These are phyloP conservation scores for Hemicentrotus pulcherrimus DNA, from an alignment of 35 echinoderm and acorn worm genomes.

Conservation along the genomic window DNA sequence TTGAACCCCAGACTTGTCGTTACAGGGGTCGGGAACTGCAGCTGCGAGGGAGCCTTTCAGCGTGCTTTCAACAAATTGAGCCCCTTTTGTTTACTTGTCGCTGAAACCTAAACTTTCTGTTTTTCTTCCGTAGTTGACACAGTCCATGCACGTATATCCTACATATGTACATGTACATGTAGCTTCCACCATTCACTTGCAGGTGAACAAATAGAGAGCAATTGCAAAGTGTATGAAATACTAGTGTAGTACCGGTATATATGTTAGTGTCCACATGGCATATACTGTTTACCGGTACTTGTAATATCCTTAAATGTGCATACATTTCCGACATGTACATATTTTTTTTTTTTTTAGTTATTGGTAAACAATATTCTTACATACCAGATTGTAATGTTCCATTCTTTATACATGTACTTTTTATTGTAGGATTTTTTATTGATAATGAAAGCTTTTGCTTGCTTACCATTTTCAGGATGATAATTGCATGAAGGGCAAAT, in stretches of 20 bases:
- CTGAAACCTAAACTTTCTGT: constrained; percentile 6
- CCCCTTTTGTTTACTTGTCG: constrained; percentile 30
- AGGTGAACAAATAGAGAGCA: not conserved
- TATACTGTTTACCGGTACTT: too few relatives aligned
- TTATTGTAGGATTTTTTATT: too few relatives aligned
- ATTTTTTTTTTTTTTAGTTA: too few relatives aligned
- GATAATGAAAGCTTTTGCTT: too few relatives aligned
- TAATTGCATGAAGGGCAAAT: too few relatives aligned
- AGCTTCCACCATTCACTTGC: not conserved
- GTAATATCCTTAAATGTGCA: too few relatives aligned
- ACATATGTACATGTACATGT: not conserved
- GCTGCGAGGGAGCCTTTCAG: constrained; percentile 23
- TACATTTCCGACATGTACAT: too few relatives aligned
- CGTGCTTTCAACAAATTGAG: not conserved
- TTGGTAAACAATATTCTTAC: too few relatives aligned
- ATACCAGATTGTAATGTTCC: too few relatives aligned
- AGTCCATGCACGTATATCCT: not conserved
- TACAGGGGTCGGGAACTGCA: not conserved
- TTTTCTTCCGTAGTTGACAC: not conserved
- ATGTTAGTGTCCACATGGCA: not conserved
- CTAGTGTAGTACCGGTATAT: not conserved
- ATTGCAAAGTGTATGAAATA: not conserved
- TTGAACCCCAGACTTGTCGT: not conserved
- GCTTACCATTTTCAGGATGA: too few relatives aligned
- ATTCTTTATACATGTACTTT: too few relatives aligned